Base-by-base conservation (phyloP, 2,888 invertebrate species). In the Ennomos quercinarius region DNA sequence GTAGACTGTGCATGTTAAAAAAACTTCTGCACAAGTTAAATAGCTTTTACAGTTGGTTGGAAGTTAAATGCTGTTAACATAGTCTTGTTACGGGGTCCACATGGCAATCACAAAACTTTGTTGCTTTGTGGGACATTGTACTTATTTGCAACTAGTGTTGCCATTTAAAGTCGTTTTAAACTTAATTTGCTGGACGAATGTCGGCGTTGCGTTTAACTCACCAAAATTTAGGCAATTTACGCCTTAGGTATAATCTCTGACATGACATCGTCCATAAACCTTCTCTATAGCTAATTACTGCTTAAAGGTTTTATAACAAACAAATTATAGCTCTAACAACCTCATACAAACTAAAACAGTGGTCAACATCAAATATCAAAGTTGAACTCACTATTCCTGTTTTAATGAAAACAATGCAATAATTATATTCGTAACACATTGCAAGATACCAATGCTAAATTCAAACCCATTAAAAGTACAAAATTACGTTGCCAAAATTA, bases 1-100 rank as follows among this genome's bases (percentile, higher is more conserved):
- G 34, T 39, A 11, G 56, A 45, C 48, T 44, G 56, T 63, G 46
- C 59, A 64, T 45, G 64, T 66, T 58, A 58, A 63, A 71, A 73
- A 72, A 68, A 66, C 61, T 71, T 62, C 27, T 63, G 62, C 57
- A 56, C 68, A 73, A 77, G 74, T 73, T 73, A 75, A 76, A 77
- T 74, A 64, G 71, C 69, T 77, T 76, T 71, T 57, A 66, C 57
- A 59, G 53, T 59, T 66, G 36, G 63, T 58, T 61, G 57, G 46
- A 69, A 71, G 66, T 73, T 70, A 60, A 68, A 60, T 55, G 48
- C 62, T 60, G 68, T 67, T 59, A 57, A 47, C 55, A 50, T 46
- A 47, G 45, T 53, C 51, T 57, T 57, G 58, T 58, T 45, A 58
- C 63, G 47, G 42, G 53, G 55, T 49, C 37, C 37, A n/a, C 34